Conservation (phyloP, 1,140 invertebrate species). For the Phymorhynchus buccinoides region DNA sequence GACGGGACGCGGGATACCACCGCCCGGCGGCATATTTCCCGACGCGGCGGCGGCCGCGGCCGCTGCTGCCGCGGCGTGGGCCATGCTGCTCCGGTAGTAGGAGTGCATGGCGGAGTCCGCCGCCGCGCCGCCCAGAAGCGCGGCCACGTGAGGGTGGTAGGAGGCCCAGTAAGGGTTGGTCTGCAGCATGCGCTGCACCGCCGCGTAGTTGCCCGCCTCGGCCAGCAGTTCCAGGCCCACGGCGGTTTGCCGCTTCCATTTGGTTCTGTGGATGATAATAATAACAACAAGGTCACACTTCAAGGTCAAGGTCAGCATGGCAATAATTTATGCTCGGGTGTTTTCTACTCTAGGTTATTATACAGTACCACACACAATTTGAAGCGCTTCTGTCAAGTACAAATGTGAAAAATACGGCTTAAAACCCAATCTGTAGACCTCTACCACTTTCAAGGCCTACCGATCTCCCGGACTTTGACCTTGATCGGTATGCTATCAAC, state of each 20-base stretch:
- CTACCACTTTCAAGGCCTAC: too few relatives aligned
- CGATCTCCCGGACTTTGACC: too few relatives aligned
- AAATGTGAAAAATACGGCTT: too few relatives aligned
- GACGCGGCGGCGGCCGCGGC: constrained; percentile 12
- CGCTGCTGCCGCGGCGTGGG: constrained; percentile 49
- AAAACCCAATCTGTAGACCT: too few relatives aligned
- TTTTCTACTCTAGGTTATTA: too few relatives aligned
- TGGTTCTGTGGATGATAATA: constrained; percentile 91
- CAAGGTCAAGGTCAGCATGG: too few relatives aligned
- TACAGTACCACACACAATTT: too few relatives aligned
- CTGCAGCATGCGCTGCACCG: constrained; percentile 94
- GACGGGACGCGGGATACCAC: constrained; percentile 44
- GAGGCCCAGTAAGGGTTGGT: constrained; percentile 79
- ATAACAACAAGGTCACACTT: too few relatives aligned
- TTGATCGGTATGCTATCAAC: too few relatives aligned
- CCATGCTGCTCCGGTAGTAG: constrained; percentile 71
- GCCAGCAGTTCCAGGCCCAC: constrained; percentile 95
- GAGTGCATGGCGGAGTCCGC: constrained; percentile 57
- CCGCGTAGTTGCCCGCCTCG: constrained; percentile 96
- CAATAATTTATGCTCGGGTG: too few relatives aligned
- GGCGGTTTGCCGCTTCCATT: constrained; percentile 99
- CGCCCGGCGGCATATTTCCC: background rate
- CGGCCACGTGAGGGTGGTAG: constrained; percentile 69
- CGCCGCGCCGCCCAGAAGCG: constrained; percentile 67
- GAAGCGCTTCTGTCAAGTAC: too few relatives aligned